phyloP scores from a whole-genome alignment of 2,888 invertebrate genomes.

The Hirudinaria manillensis region DNA sequence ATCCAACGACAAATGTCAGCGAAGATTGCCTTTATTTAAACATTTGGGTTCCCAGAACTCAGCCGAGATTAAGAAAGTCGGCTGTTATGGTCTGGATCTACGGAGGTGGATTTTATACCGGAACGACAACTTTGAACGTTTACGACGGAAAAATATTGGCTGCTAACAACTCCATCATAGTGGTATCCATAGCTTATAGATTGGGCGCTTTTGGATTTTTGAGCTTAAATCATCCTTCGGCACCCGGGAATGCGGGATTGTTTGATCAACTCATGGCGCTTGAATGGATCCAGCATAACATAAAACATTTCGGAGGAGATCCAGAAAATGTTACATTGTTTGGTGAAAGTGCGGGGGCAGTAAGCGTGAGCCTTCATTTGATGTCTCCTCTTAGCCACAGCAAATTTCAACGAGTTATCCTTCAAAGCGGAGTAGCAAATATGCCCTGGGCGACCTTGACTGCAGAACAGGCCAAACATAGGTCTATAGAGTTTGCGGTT shows the following conservation, averaged over 20 bases:
- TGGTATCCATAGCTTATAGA: constrained; percentile 90
- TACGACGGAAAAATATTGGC: constrained; percentile 86
- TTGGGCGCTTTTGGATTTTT: constrained; percentile 75
- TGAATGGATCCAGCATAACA: constrained; percentile 54
- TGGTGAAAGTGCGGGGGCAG: constrained; percentile 91
- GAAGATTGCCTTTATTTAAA: constrained; percentile 94
- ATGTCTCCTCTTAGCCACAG: constrained; percentile 82
- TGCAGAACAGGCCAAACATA: constrained; percentile 69
- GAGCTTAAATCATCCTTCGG: constrained; percentile 59
- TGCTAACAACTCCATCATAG: constrained; percentile 78
- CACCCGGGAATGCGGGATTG: constrained; percentile 83
- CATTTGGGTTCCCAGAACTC: constrained; percentile 70
- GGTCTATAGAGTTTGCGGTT: constrained; percentile 70
- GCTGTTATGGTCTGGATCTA: constrained; percentile 80
- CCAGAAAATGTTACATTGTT: constrained; percentile 89
- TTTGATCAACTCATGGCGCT: constrained; percentile 87
- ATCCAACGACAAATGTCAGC: constrained; percentile 46
- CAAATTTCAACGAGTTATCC: constrained; percentile 68
- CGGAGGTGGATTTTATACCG: constrained; percentile 68
- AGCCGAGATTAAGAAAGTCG: constrained; percentile 57
- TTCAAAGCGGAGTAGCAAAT: constrained; percentile 86
- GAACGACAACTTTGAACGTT: constrained; percentile 81
- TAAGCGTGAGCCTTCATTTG: constrained; percentile 70
- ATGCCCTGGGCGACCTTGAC: constrained; percentile 87
- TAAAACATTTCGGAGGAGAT: constrained; percentile 62